phyloP scores from a whole-genome alignment of 2,888 invertebrate species.

The Anorthoa munda region DNA sequence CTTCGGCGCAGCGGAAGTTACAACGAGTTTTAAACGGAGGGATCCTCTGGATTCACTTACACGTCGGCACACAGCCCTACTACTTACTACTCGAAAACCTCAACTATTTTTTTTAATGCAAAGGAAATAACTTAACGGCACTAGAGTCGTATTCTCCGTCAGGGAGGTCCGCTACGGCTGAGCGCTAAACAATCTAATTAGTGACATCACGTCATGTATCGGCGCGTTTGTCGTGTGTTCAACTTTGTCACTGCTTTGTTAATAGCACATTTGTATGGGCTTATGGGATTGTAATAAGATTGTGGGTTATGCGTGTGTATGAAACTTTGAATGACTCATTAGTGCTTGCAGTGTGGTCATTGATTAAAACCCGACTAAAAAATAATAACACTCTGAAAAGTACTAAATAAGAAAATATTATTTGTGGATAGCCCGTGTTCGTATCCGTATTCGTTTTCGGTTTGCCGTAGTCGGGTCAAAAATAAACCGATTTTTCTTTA shows the following conservation, averaged over 20 bases:
- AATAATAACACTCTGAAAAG: too few species aligned
- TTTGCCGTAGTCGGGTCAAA: too few species aligned
- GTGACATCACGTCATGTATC: conserved; percentile 67
- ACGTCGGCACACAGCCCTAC: background rate
- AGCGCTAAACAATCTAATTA: conserved; percentile 80
- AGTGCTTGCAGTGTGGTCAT: conserved; percentile 3
- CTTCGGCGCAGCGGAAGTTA: too few species aligned
- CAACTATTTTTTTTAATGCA: conserved; percentile 23
- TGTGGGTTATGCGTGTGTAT: background rate
- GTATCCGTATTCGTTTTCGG: too few species aligned
- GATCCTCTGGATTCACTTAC: background rate
- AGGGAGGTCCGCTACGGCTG: conserved; percentile 73
- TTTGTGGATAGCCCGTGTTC: too few species aligned
- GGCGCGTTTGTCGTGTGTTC: conserved; percentile 37
- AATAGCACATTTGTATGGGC: conserved; percentile 31
- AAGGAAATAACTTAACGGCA: conserved; percentile 35
- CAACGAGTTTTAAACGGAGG: too few species aligned
- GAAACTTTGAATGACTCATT: background rate
- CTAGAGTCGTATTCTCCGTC: conserved; percentile 33
- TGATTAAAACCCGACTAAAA: background rate
- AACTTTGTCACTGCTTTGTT: conserved; percentile 49
- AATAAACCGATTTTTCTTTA: too few species aligned
- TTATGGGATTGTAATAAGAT: conserved; percentile 14
- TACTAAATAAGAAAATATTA: too few species aligned
- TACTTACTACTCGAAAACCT: background rate